Conservation (phyloP, 1,140 invertebrate species). For the Dendroctonus valens region DNA sequence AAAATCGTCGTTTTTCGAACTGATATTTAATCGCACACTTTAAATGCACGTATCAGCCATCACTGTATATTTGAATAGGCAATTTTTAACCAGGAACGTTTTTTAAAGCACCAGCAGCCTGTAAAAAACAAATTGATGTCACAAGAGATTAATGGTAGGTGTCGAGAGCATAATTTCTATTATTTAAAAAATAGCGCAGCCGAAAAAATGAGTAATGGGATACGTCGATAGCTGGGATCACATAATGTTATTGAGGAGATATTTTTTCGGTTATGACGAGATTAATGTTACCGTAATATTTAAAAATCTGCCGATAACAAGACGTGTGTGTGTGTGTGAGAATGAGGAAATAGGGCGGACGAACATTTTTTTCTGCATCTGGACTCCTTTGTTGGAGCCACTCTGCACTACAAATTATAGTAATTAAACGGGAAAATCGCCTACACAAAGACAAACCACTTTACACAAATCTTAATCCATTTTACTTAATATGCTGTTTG, state of each 20-base stretch:
- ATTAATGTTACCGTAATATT: constrained; percentile 26
- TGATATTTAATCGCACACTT: no score
- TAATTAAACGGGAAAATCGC: no score
- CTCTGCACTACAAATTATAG: no score
- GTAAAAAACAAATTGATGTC: constrained; percentile 33
- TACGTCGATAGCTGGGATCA: constrained; percentile 21
- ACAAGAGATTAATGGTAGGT: constrained; percentile 30
- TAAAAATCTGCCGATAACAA: constrained; percentile 17
- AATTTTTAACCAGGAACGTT: constrained; percentile 18
- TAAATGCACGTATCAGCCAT: no score
- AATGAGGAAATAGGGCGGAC: no score
- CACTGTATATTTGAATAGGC: constrained; percentile 17
- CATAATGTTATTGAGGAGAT: constrained; percentile 23
- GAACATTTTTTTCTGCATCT: no score
- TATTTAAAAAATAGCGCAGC: constrained; percentile 30
- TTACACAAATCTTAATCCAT: no score
- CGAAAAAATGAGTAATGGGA: constrained; percentile 29
- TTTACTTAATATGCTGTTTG: no score
- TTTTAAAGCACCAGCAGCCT: constrained; percentile 5
- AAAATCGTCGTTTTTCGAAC: no score
- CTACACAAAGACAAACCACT: no score
- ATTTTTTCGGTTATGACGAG: constrained; percentile 22
- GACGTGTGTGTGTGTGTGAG: neutral
- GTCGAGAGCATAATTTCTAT: constrained; percentile 32
- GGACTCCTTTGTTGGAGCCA: no score